Evolutionary conservation across 2,113 vertebrate species (phyloP).

Genomic region (Himantopus leucocephalus): DNA sequence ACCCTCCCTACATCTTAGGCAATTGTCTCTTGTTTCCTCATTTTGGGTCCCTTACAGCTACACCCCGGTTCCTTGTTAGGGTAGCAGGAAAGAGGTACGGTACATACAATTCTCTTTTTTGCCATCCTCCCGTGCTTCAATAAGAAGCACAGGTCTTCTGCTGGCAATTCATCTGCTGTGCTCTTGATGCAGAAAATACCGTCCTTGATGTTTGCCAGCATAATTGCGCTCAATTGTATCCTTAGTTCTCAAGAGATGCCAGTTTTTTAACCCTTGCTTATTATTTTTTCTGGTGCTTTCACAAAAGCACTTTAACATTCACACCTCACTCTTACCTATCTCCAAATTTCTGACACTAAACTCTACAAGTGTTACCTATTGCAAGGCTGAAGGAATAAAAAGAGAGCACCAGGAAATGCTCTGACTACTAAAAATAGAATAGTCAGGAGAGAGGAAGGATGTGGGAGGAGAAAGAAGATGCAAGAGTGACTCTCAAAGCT

Average conservation of each 20-base stretch:
- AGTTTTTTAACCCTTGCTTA: not conserved
- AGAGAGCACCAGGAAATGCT: not conserved
- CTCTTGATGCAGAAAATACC: not conserved
- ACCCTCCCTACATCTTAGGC: not conserved
- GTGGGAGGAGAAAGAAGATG: conserved; percentile 1
- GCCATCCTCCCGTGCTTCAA: not conserved
- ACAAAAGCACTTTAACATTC: not conserved
- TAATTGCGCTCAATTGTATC: accelerated
- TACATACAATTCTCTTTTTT: not conserved
- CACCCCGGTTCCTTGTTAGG: not conserved
- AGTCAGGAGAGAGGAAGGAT: not conserved
- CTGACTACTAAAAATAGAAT: not conserved
- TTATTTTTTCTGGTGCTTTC: not conserved
- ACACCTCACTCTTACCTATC: not conserved
- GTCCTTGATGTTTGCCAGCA: accelerated
- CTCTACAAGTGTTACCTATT: too few species aligned
- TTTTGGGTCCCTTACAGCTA: not conserved
- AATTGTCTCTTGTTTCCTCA: not conserved
- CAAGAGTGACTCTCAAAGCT: not conserved
- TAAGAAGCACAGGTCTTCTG: not conserved
- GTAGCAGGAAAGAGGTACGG: not conserved
- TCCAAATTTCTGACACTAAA: not conserved
- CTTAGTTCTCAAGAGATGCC: accelerated
- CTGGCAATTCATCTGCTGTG: not conserved
- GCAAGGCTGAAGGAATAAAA: not conserved